Conservation (phyloP, 2,797 vertebrate species). For the Nyctibius grandis region DNA sequence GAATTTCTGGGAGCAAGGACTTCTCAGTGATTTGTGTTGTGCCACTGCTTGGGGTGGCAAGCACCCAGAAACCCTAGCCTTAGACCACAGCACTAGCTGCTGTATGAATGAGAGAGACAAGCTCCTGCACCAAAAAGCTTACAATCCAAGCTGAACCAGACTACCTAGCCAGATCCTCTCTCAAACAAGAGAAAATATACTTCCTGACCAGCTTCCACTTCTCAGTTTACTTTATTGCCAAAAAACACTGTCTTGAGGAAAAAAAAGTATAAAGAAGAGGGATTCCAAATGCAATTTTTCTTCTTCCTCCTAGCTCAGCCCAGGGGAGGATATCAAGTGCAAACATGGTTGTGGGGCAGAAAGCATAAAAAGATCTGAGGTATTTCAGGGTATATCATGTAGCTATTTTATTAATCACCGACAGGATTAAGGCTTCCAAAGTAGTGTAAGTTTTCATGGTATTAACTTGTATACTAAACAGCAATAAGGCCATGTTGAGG, state of each 20-base stretch:
- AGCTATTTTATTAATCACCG: background rate
- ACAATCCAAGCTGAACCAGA: background rate
- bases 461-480: background rate
- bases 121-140: background rate
- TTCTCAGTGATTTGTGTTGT: background rate
- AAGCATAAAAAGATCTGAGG: background rate
- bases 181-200: background rate
- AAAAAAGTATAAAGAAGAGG: background rate
- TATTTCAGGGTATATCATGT: background rate
- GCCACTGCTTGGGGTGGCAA: background rate
- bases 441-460: background rate
- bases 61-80: background rate
- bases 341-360: background rate
- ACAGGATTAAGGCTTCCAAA: background rate
- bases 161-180: background rate
- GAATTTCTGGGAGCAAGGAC: background rate
- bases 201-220: background rate
- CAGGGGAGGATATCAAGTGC: background rate
- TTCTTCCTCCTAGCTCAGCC: background rate
- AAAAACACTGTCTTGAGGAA: background rate
- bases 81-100: background rate
- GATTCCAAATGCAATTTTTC: background rate
- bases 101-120: background rate
- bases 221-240: background rate
- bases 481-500: background rate